These are phyloP conservation scores for Antigone vipio DNA, from an alignment of 2,113 vertebrate genomes.

Conservation along the genomic window DNA sequence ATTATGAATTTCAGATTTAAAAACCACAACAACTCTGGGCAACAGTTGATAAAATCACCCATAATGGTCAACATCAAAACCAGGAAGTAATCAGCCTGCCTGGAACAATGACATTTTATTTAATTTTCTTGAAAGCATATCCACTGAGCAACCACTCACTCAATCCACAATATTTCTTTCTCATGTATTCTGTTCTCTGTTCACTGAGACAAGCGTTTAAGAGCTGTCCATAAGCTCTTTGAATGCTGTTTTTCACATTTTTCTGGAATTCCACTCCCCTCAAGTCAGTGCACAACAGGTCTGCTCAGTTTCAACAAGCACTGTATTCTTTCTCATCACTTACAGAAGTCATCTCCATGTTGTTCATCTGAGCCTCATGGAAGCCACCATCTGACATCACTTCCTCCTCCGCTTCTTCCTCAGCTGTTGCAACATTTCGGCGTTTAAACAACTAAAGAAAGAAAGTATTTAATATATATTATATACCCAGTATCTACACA, in stretches of 20 bases:
- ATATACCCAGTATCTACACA: neutral
- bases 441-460: conserved; percentile 90
- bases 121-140: neutral
- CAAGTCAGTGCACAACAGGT: neutral
- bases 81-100: neutral
- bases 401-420: conserved; percentile 90
- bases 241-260: neutral
- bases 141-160: neutral
- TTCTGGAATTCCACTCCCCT: neutral
- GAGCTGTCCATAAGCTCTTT: neutral
- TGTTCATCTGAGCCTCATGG: conserved; percentile 94
- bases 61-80: neutral
- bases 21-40: neutral
- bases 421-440: conserved; percentile 93
- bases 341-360: conserved; percentile 91
- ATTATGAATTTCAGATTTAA: neutral
- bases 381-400: conserved; percentile 95
- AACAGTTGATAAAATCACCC: neutral
- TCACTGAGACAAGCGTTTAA: neutral
- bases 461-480: neutral
- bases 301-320: neutral
- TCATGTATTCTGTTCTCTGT: neutral
- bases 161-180: neutral
- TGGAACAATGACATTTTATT: neutral
- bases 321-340: conserved; percentile 33